phyloP scores from a whole-genome alignment of 2,888 invertebrate species.

The Pseudanteris insignis region DNA sequence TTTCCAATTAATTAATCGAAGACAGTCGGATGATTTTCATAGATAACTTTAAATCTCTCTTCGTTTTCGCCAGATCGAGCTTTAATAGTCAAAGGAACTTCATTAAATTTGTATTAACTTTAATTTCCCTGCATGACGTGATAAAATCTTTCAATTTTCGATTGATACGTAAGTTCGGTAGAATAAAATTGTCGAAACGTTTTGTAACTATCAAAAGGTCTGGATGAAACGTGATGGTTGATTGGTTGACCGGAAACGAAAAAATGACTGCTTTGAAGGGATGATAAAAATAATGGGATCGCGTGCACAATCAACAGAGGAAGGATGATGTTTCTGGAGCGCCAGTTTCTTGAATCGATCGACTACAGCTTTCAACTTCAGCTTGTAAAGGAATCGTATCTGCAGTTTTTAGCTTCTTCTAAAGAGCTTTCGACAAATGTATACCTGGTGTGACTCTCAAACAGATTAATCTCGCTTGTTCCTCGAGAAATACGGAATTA shows the following conservation, averaged over 20 bases:
- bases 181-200: no score
- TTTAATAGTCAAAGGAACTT: no score
- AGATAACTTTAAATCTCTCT: no score
- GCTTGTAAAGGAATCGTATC: conserved; percentile 40
- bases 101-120: no score
- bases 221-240: conserved; percentile 21
- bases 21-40: no score
- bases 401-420: conserved; percentile 28
- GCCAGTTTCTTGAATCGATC: conserved; percentile 49
- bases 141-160: no score
- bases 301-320: conserved; percentile 44
- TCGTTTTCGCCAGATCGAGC: no score
- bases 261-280: conserved; percentile 38
- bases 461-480: conserved; percentile 32
- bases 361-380: conserved; percentile 44
- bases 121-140: no score
- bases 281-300: conserved; percentile 38
- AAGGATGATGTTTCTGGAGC: conserved; percentile 44
- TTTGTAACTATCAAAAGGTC: conserved; percentile 22
- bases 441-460: conserved; percentile 35
- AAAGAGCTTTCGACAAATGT: conserved; percentile 37
- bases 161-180: no score
- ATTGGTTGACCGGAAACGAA: conserved; percentile 23
- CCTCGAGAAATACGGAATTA: conserved; percentile 33
- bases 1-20: no score